Evolutionary conservation across 2,113 vertebrate genomes (phyloP).

Genomic region (Pantherophis guttatus): DNA sequence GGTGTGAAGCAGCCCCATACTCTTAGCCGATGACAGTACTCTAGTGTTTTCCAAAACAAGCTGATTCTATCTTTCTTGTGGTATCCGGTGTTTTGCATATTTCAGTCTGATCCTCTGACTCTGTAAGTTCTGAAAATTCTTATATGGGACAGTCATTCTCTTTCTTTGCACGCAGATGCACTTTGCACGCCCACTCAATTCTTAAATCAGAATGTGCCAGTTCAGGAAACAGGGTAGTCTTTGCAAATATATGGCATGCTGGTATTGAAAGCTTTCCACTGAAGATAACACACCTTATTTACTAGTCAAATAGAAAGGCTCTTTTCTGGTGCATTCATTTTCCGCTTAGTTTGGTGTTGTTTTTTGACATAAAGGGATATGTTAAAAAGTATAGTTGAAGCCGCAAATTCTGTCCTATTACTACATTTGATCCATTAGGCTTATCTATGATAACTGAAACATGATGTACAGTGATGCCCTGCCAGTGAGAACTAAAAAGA

Average conservation of each 20-base stretch:
- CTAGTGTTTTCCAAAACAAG: conserved; percentile 27
- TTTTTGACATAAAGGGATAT: background rate
- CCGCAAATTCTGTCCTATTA: background rate
- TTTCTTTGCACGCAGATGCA: conserved; percentile 14
- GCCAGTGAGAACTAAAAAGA: too few species aligned
- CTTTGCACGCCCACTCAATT: background rate
- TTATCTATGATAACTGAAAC: background rate
- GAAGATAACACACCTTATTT: background rate
- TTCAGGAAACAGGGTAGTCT: background rate
- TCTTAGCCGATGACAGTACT: conserved; percentile 23
- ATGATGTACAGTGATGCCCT: background rate
- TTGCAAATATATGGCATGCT: background rate
- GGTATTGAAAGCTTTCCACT: background rate
- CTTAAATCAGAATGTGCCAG: background rate
- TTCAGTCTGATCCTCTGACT: background rate
- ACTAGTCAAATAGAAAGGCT: background rate
- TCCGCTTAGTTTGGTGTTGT: background rate
- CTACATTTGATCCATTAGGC: background rate
- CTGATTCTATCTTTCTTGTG: conserved; percentile 14
- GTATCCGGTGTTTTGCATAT: conserved; percentile 27
- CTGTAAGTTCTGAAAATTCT: conserved; percentile 40
- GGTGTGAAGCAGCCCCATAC: background rate
- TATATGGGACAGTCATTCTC: background rate
- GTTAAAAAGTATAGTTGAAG: background rate
- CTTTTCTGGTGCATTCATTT: background rate